A percentile compares a stretch with the other conserved stretches of the same genome.
Evolutionary conservation across 1,140 invertebrate genomes (phyloP).

Genomic region (Eueides isabella): DNA sequence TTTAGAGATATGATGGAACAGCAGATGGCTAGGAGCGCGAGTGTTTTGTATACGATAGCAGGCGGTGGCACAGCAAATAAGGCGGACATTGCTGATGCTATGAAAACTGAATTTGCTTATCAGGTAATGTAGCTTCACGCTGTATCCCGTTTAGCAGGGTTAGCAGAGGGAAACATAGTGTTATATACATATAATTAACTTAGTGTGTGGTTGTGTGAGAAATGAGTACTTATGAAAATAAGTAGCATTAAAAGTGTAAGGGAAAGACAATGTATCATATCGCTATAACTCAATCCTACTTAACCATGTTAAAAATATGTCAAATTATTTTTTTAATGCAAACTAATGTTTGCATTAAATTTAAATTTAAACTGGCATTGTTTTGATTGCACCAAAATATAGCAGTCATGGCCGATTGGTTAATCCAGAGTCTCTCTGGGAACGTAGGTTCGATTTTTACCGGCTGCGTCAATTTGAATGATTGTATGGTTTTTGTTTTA

Average conservation of each 20-base stretch:
- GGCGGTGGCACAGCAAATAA: conserved; percentile 58
- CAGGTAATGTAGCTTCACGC: conserved; percentile 50
- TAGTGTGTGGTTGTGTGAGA: no score
- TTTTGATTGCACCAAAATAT: neutral
- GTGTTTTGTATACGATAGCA: conserved; percentile 68
- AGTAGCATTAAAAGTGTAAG: no score
- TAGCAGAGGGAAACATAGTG: neutral
- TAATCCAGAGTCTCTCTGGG: neutral
- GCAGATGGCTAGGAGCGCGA: conserved; percentile 73
- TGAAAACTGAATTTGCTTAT: conserved; percentile 73
- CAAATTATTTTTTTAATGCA: no score
- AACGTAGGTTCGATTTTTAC: neutral
- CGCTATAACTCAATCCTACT: no score
- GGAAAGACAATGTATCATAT: no score
- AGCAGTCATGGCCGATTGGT: neutral
- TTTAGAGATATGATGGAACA: conserved; percentile 84
- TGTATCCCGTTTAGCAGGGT: neutral
- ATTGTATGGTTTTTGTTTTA: neutral
- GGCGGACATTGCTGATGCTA: conserved; percentile 68
- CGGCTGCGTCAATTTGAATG: neutral
- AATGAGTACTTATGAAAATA: no score
- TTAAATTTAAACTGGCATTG: no score
- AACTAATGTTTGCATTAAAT: no score
- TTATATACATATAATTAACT: no score
- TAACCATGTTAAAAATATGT: no score